Base-by-base conservation (phyloP, 2,797 vertebrate genomes). In the Mus caroli region DNA sequence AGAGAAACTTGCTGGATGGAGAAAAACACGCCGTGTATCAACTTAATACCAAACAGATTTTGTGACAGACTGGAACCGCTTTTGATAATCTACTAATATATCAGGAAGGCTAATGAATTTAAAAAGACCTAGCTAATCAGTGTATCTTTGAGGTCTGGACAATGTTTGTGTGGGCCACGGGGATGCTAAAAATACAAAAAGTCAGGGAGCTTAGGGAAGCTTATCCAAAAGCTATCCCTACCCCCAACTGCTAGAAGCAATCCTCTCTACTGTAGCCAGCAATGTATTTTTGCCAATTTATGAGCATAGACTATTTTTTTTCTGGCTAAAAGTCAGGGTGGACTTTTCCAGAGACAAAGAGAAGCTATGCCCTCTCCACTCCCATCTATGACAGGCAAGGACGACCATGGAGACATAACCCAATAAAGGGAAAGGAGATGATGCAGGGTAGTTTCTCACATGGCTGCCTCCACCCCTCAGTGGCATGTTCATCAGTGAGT, bases 31-130 rank as follows among this genome's bases (percentile, higher is more conserved):
- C 98, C 98, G 97, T 98, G 98, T 98, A 98, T 98, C 98, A 98
- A 98, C 97, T 98, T 98, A 98, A 98, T 98, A 97, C 98, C 95
- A 97, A 98, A 98, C 98, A 98, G 98, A 98, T 98, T 98, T 98
- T 97, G 96, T 98, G 97, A 98, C 97, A 98, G 97, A 97, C 96
- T 98, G 95, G 96, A 97, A 90, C 94, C 98, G 98, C 97, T 98
- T 97, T 98, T 98, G 98, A 98, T 98, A 98, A 98, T 98, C 98
- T 97, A 96, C 97, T 96, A 95, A 96, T 98, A 88, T 92, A 91
- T 93, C 97, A 97, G 97, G 97, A 97, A 97, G 64, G 84, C 96
- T 98, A 98, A 98, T 98, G 97, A 98, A 98, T 97, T 97, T 95
- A 98, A 97, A 96, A 97, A 97, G 96, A 86, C 77, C 22, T 54